Evolutionary conservation across 2,888 invertebrate genomes (phyloP), one percentile per base, ranked within the genome.

Genomic region (Anagyrus pseudococci): DNA sequence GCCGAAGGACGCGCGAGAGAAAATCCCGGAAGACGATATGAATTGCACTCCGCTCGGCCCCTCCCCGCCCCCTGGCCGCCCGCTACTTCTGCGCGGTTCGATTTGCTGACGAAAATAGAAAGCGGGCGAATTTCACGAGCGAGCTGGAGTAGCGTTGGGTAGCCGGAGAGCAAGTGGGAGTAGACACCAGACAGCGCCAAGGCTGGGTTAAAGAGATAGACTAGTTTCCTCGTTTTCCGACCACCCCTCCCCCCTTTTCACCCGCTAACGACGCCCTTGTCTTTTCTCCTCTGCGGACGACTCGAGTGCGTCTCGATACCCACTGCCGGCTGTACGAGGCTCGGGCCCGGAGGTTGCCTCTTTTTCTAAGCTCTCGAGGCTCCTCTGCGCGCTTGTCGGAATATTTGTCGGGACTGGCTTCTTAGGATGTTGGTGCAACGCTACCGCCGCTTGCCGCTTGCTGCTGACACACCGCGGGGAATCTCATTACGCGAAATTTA

Each of bases 201-300:
- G 70, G 69, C 71, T 70, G 66, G 17, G 69, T 75, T 73, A 73
- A 75, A 73, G 70, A 62, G 70, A 72, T 69, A 71, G 69, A 70
- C 63, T 63, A 62, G 62, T 72, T 69, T 65, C 66, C 58, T 62
- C 58, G 49, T 58, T 37, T 54, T 8, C 3, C 33, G 33, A 15
- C n/a, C n/a, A n/a, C n/a, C n/a, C n/a, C n/a, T n/a, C n/a, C n/a
- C n/a, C n/a, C n/a, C n/a, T n/a, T n/a, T n/a, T n/a, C n/a, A 8
- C 15, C 33, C 33, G 33, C 33, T 37, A 37, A 37, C 33, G 33
- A 37, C 33, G 2, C 10, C 33, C 33, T 2, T 15, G 33, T 15
- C 33, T 2, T 10, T 8, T 4, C 29, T 29, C 10, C 29, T 10
- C 10, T 29, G 15, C 33, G 33, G 33, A 37, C 8, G 33, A 8